Base-by-base conservation (phyloP, 2,888 invertebrate species). In the Agonopterix heracliana region DNA sequence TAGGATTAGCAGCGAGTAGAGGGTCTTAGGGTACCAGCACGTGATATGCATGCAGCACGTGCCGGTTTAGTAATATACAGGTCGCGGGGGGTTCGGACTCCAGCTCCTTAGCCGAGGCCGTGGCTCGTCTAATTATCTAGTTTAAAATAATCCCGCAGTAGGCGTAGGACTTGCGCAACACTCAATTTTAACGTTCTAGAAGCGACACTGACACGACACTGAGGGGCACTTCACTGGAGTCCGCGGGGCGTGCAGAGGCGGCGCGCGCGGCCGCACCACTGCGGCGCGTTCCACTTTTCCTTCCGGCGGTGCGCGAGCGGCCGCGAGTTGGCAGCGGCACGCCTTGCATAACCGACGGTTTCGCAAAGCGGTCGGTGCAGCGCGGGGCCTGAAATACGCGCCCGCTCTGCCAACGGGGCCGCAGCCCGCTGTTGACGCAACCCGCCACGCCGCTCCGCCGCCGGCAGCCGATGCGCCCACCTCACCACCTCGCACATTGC, bases 261-360 rank as follows among this genome's bases (percentile, higher is more conserved):
- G 77, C 82, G 86, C 85, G 81, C 78, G 85, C 85, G 81, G 78
- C 76, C 77, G 73, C 70, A 71, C 80, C 86, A 87, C 85, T 86
- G 87, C 84, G 82, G 64, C 76, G 77, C 83, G 87, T 85, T 88
- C 88, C 84, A 88, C 87, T 88, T 87, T 86, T 87, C 85, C 87
- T 86, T 87, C 86, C 88, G 86, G 81, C 72, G 72, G 70, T 67
- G 76, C 71, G 69, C 74, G 78, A 72, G 71, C 72, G 69, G 76
- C 65, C 68, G 78, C 85, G 84, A 83, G 83, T 86, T 87, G 88
- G 88, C 88, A 88, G 80, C 83, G 81, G 78, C 81, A 70, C 78
- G 80, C 81, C 87, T 87, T 87, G 87, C 87, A 87, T 87, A 86
- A 88, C 86, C 78, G 73, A 68, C 76, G 78, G 81, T 88, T 87